phyloP scores from a whole-genome alignment of 2,113 vertebrate genomes.

The Pholis gunnellus region DNA sequence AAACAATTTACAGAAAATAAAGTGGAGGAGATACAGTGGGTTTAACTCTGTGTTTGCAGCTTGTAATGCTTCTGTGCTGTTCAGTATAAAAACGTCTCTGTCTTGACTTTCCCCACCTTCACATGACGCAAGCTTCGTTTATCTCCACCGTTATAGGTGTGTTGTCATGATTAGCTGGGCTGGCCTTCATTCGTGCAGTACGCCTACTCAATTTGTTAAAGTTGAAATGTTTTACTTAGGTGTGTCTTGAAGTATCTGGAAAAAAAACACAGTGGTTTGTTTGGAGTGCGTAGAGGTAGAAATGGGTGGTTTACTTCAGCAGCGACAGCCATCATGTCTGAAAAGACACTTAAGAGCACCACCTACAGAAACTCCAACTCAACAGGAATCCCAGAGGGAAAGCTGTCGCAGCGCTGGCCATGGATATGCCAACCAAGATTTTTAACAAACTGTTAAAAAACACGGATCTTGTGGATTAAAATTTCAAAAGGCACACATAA shows the following conservation, averaged over 20 bases:
- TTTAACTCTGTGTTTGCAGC: conserved; percentile 18
- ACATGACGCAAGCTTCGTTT: neutral
- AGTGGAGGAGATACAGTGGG: conserved; percentile 20
- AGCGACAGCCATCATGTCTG: conserved; percentile 22
- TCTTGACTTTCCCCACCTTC: conserved; percentile 4
- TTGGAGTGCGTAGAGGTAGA: neutral
- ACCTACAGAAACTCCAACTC: conserved; percentile 38
- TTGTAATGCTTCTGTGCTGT: conserved; percentile 20
- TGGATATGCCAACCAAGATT: conserved; percentile 23
- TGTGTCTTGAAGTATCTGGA: neutral
- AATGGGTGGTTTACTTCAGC: neutral
- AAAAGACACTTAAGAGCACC: conserved; percentile 22
- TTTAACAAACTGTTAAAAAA: conserved; percentile 6
- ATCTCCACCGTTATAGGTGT: neutral
- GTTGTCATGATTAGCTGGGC: conserved; percentile 8
- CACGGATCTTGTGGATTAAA: neutral
- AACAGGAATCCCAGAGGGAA: conserved; percentile 42
- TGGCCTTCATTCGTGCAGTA: neutral
- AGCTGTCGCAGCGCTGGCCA: conserved; percentile 27
- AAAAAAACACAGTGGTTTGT: neutral
- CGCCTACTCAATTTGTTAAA: neutral
- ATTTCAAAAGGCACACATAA: neutral
- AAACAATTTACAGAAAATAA: conserved; percentile 44
- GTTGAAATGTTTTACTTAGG: neutral
- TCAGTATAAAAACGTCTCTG: conserved; percentile 15